A percentile compares a stretch with the other conserved stretches of the same genome.
Evolutionary conservation across 2,797 vertebrate species (phyloP).

Genomic region (Loris lydekkerianus): DNA sequence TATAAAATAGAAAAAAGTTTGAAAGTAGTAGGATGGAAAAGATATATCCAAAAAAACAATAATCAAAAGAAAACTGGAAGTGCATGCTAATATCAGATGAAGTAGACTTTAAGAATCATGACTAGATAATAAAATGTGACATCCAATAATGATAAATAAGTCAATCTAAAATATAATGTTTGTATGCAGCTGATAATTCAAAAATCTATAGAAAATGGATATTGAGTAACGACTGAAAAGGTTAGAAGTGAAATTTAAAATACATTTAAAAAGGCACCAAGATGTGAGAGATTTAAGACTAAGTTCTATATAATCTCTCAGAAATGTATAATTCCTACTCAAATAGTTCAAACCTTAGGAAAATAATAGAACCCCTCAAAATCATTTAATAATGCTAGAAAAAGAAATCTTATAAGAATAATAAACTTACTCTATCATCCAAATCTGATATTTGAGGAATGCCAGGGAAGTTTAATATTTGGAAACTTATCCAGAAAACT

Average conservation of each 20-base stretch:
- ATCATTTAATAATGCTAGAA: background rate
- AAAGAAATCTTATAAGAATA: background rate
- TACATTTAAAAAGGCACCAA: background rate
- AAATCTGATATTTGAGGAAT: background rate
- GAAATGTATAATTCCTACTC: background rate
- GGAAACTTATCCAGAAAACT: background rate
- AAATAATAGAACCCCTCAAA: background rate
- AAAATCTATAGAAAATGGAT: background rate
- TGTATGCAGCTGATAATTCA: background rate
- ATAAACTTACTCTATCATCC: background rate
- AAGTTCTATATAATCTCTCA: background rate
- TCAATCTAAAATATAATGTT: background rate
- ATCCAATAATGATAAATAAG: constrained; percentile 8
- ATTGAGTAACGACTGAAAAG: background rate
- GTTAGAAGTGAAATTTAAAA: background rate
- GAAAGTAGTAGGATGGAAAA: background rate
- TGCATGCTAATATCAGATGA: background rate
- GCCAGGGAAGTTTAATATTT: background rate
- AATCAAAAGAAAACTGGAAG: background rate
- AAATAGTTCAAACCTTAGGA: background rate
- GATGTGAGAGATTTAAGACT: background rate
- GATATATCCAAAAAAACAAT: background rate
- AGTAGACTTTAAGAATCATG: background rate
- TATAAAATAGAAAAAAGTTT: background rate
- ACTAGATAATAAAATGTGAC: background rate